Percentiles rank a stretch among this genome's conserved stretches.
These are phyloP conservation scores for Panthera tigris DNA, from an alignment of 2,113 vertebrate genomes.

Conservation along the genomic window DNA sequence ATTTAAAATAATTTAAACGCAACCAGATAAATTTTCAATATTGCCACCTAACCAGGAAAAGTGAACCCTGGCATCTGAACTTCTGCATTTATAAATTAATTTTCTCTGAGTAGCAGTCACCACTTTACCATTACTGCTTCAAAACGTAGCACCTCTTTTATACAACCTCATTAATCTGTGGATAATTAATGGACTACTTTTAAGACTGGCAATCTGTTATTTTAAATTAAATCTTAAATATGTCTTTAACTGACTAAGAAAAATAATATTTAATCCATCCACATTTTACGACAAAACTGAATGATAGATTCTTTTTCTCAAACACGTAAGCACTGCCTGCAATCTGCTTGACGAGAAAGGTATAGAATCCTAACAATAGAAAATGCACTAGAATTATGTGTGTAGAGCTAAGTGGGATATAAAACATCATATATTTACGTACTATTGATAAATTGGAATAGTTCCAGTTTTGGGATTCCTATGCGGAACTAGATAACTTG, in stretches of 20 bases:
- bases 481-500: not conserved
- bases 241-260: not conserved
- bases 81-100: not conserved
- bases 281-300: constrained; percentile 34
- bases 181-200: not conserved
- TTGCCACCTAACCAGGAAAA: not conserved
- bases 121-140: not conserved
- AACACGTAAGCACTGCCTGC: not conserved
- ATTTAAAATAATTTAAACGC: not conserved
- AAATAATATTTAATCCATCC: constrained; percentile 42
- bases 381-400: constrained; percentile 7
- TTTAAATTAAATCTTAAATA: not conserved
- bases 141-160: not conserved
- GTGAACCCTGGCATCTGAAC: not conserved
- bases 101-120: not conserved
- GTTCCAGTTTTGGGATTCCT: not conserved
- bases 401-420: not conserved
- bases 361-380: not conserved
- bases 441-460: not conserved
- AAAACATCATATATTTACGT: constrained; percentile 2
- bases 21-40: not conserved
- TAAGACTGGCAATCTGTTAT: not conserved
- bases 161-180: not conserved
- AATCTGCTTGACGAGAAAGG: not conserved
- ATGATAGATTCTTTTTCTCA: not conserved